Base-by-base conservation (phyloP, 2,113 vertebrate genomes). In the Etia nguti region DNA sequence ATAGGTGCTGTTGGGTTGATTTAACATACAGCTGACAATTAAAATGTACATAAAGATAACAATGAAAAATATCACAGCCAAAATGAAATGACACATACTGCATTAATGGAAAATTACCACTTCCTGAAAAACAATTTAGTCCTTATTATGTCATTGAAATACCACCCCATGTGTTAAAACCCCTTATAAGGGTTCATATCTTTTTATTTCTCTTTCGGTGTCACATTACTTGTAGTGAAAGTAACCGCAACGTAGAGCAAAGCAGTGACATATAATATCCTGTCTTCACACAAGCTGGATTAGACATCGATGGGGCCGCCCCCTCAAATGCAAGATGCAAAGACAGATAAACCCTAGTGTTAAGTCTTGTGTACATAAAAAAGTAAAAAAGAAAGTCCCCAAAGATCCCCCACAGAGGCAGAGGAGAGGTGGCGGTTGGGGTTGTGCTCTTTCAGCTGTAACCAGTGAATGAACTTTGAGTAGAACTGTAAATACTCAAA, bases 191-290 rank as follows among this genome's bases (percentile, higher is more conserved):
- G 6, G 9, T 62, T 84, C 2, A 41, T 38, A 68, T 84, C 48
- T 80, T 48, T 87, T 10, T 70, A 36, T 79, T 82, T 68, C 50
- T 62, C 73, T 57, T 55, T 75, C 13, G 6, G 22, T 62, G 68
- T 87, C 8, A 43, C 26, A 89, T 29, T 77, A 79, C 65, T 29
- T 86, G 89, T 80, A 88, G 89, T 22, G 41, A 81, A 77, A 83
- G 41, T 38, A 82, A 94, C 93, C 94, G 65, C 93, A 88, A 62
- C 12, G 70, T 75, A 41, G 54, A 87, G 79, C 77, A 7, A 7
- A 34, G 50, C 83, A 48, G 41, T 36, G 62, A 83, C 92, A 93
- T 62, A 93, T 75, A 81, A 94, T 92, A 94, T 92, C 94, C 92
- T 95, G 91, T 77, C 38, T 88, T 80, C 26, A 87, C 84, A 90